Evolutionary conservation across 1,140 invertebrate species (phyloP).

Genomic region (Musca vetustissima): DNA sequence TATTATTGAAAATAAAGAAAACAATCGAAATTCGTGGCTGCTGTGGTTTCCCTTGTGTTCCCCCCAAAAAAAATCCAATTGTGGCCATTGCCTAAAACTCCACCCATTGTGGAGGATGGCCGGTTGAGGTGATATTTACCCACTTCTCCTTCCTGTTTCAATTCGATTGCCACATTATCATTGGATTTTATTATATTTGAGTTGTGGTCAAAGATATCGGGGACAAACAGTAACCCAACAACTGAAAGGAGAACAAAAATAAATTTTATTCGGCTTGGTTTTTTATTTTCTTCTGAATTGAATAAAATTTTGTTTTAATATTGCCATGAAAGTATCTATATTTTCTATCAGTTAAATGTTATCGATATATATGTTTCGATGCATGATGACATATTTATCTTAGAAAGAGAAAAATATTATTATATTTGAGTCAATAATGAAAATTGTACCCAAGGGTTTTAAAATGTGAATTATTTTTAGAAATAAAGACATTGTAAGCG

Average conservation of each 20-base stretch:
- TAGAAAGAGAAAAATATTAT: too few species aligned
- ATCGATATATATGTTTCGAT: too few species aligned
- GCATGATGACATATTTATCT: too few species aligned
- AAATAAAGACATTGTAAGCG: too few species aligned
- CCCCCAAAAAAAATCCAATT: too few species aligned
- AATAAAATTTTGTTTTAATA: slow-evolving; percentile 47
- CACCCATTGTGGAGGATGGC: background rate
- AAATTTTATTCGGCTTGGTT: slow-evolving; percentile 26
- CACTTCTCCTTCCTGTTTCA: background rate
- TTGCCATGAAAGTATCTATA: slow-evolving; percentile 19
- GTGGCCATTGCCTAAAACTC: background rate
- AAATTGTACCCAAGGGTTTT: too few species aligned
- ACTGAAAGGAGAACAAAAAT: background rate
- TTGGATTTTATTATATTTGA: slow-evolving; percentile 26
- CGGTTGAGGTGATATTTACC: background rate
- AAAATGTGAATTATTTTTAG: too few species aligned
- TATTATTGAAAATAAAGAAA: too few species aligned
- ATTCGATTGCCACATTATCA: slow-evolving; percentile 20
- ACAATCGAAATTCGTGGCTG: too few species aligned
- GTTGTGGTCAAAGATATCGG: slow-evolving; percentile 14
- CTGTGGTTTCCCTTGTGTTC: too few species aligned
- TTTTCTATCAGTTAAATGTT: background rate
- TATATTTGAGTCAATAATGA: too few species aligned
- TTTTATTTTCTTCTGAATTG: slow-evolving; percentile 40
- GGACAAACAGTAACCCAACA: slow-evolving; percentile 5